Evolutionary conservation across 37 sponge, comb jelly and placozoan species (phyloP), one percentile per base, ranked within the genome.

Genomic region (Oscarella lobularis): DNA sequence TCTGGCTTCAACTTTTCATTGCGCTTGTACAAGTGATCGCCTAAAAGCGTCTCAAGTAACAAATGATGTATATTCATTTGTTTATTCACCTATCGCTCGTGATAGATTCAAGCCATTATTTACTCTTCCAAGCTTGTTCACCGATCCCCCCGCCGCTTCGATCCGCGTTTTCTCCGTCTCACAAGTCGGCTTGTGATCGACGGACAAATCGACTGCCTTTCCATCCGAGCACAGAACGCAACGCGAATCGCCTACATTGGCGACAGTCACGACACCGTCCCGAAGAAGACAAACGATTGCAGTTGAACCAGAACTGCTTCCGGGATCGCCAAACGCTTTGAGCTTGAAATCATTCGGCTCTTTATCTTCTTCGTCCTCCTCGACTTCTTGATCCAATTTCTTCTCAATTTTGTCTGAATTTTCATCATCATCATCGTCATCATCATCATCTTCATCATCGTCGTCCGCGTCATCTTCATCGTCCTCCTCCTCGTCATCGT

Each of bases 171-270:
- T 74, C 84, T 94, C 95, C 14, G 37, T 40, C n/a, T 32, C 65
- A 67, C 84, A 83, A 9, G 83, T 85, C 38, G 95, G 95, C 38
- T 94, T 90, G 73, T 94, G 95, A 55, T 94, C 95, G 31, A 76
- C 66, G 1, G 95, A 90, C 76, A 94, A 65, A 67, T 84, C 87
- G 41, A 78, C 69, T 1, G 85, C 81, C 27, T 55, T 33, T 78
- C 90, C 95, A 74, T 79, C 74, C 6, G 76, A 65, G 29, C 86
- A 85, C 5, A 90, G 39, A 1, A 94, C 84, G 72, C 90, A 90
- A 35, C 90, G 70, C 32, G 95, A 94, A 72, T 94, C 95, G 36
- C 95, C 95, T 67, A 87, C 88, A 82, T 94, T 89, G 0, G 95
- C 95, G 5, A 94, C 95, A 32, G 77, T 66, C 0, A 94, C 39